Evolutionary conservation across 2,888 invertebrate species (phyloP).

Genomic region (Andrena marginata): DNA sequence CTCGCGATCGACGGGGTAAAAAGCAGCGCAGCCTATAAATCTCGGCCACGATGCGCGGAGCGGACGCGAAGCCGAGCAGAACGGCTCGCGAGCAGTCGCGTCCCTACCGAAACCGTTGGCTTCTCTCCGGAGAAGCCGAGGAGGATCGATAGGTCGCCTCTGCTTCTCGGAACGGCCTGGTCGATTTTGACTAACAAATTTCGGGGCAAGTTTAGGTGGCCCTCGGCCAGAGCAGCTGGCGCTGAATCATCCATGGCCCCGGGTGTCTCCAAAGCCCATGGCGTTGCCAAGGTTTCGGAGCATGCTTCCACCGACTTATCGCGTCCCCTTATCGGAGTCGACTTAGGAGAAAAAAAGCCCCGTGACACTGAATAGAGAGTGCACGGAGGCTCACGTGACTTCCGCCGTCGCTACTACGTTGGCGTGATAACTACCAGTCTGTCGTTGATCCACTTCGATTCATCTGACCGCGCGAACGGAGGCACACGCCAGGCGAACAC

Average conservation of each 20-base stretch:
- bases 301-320: conserved; percentile 68
- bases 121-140: neutral
- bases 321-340: conserved; percentile 63
- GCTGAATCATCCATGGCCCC: conserved; percentile 77
- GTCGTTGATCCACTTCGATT: conserved; percentile 23
- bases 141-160: conserved; percentile 34
- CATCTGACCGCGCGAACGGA: conserved; percentile 8
- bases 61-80: conserved; percentile 9
- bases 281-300: conserved; percentile 71
- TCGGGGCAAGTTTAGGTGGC: conserved; percentile 53
- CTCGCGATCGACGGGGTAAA: conserved; percentile 39
- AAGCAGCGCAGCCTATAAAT: conserved; percentile 26
- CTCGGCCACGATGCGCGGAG: neutral
- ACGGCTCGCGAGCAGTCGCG: neutral
- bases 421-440: conserved; percentile 29
- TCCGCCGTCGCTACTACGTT: conserved; percentile 38
- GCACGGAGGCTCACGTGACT: conserved; percentile 40
- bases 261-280: conserved; percentile 34
- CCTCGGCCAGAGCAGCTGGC: conserved; percentile 73
- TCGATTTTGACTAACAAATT: conserved; percentile 74
- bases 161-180: conserved; percentile 38
- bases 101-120: neutral
- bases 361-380: conserved; percentile 43
- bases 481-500: neutral
- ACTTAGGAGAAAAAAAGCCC: conserved; percentile 30